These are phyloP conservation scores for Paedocypris micromegethes DNA, from an alignment of 2,797 vertebrate genomes.

Conservation along the genomic window DNA sequence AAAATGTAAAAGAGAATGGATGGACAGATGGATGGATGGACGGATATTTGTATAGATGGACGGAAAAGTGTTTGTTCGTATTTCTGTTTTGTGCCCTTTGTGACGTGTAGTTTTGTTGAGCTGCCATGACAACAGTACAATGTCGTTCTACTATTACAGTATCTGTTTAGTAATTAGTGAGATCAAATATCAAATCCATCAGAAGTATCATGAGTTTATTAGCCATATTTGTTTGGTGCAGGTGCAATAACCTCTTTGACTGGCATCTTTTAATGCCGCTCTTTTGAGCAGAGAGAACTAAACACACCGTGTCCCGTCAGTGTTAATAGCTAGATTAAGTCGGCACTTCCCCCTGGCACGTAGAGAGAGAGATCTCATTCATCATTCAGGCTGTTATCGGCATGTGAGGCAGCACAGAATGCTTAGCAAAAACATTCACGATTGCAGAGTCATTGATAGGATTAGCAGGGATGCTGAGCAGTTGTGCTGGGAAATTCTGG, in stretches of 20 bases:
- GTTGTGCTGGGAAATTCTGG: conserved; percentile 16
- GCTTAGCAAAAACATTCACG: conserved; percentile 15
- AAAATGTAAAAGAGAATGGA: too few relatives aligned
- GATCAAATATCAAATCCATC: neutral
- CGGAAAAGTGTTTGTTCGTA: too few relatives aligned
- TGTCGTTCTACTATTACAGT: too few relatives aligned
- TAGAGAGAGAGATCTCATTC: conserved; percentile 11
- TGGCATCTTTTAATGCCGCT: conserved; percentile 46
- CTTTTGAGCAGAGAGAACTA: conserved; percentile 38
- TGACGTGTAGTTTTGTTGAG: too few relatives aligned
- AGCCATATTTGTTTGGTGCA: conserved; percentile 5
- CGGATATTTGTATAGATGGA: too few relatives aligned
- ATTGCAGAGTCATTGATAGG: conserved; percentile 31
- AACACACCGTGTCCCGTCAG: conserved; percentile 49
- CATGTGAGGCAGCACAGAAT: conserved; percentile 21
- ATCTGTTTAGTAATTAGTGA: too few relatives aligned
- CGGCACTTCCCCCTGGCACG: conserved; percentile 17
- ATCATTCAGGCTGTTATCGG: conserved; percentile 32
- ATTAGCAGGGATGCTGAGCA: conserved; percentile 31
- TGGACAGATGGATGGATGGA: too few relatives aligned
- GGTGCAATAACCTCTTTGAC: conserved; percentile 16
- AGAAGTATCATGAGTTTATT: conserved; percentile 9
- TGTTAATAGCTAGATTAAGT: conserved; percentile 59
- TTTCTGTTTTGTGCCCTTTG: too few relatives aligned
- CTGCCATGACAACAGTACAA: too few relatives aligned